Base-by-base conservation (phyloP, 2,113 vertebrate genomes). In the Synchiropus splendidus region DNA sequence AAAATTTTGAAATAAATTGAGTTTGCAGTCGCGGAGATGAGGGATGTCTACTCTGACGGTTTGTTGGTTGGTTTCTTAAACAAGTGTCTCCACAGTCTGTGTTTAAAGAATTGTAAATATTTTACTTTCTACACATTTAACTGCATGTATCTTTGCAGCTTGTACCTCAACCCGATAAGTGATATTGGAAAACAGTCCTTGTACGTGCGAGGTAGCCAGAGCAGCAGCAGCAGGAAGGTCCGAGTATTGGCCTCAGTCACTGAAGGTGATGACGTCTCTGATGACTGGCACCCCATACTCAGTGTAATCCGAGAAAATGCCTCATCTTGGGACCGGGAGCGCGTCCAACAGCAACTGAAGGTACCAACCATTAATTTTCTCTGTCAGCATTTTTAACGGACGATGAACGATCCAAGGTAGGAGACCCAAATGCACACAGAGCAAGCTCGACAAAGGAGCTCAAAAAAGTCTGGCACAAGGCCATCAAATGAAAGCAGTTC, bases 161-260 rank as follows among this genome's bases (percentile, higher is more conserved):
- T 98, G 74, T 98, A 98, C 50, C 85, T 98, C 74, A 98, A 97
- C 0, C 85, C 92, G 38, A 83, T 98, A 63, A 97, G 88, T 0
- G 84, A 91, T n/a, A 82, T 80, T 1, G 94, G 91, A 36, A 92
- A 92, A 58, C 83, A 78, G 67, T 83, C 76, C 0, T 71, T 96
- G 3, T 75, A 89, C 12, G 67, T 58, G 2, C 58, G 58, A 3
- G 79, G 79, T 1, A 69, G 79, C n/a, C 71, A 64, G 2, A 72
- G 79, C 0, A 61, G 76, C 18, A 75, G 54, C 0, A 48, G 62
- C 2, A 83, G 85, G 0, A 67, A 74, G 0, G 88, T 93, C 47
- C 82, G 73, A 16, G 88, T 91, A 1, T 82, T 97, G 69, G 88
- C 87, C 1, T 94, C 92, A 0, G 85, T 97, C 56, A 94, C 90